phyloP scores from a whole-genome alignment of 2,888 invertebrate species.

The Lagria hirta region DNA sequence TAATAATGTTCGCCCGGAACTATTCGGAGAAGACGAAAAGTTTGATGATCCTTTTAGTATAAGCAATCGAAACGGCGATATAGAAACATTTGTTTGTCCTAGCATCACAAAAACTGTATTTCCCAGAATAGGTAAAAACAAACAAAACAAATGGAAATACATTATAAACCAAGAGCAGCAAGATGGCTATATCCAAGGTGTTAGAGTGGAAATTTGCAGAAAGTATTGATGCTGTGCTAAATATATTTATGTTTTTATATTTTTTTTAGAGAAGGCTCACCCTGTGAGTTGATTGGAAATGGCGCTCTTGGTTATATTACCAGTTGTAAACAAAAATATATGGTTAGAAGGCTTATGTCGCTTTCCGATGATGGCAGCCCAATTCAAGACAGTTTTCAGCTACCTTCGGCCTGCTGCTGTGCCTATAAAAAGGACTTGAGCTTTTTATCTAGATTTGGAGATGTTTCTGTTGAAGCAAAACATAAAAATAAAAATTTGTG shows the following conservation, averaged over 20 bases:
- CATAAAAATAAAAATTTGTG: constrained; percentile 1
- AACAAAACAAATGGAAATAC: constrained; percentile 66
- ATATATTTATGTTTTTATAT: too few relatives aligned
- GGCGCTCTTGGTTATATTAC: constrained; percentile 55
- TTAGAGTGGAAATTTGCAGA: constrained; percentile 71
- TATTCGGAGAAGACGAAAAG: constrained; percentile 22
- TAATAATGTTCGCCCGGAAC: constrained; percentile 7
- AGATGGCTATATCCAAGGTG: constrained; percentile 62
- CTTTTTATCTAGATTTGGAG: constrained; percentile 31
- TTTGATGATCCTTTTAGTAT: constrained; percentile 8
- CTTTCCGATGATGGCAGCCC: constrained; percentile 55
- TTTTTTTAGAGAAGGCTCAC: constrained; percentile 14
- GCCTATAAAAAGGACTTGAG: constrained; percentile 43
- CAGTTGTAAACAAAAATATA: constrained; percentile 61
- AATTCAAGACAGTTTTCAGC: constrained; percentile 58
- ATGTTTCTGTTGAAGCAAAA: constrained; percentile 18
- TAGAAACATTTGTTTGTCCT: constrained; percentile 44
- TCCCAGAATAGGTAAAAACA: constrained; percentile 64
- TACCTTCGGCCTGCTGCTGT: constrained; percentile 79
- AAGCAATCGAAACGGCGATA: constrained; percentile 38
- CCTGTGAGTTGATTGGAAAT: constrained; percentile 57
- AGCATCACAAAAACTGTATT: constrained; percentile 57
- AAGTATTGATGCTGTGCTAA: too few relatives aligned
- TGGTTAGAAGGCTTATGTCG: constrained; percentile 59
- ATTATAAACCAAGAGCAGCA: constrained; percentile 68